These are phyloP conservation scores for Ophthalmolycus amberensis DNA, from an alignment of 2,113 vertebrate genomes.

Conservation along the genomic window DNA sequence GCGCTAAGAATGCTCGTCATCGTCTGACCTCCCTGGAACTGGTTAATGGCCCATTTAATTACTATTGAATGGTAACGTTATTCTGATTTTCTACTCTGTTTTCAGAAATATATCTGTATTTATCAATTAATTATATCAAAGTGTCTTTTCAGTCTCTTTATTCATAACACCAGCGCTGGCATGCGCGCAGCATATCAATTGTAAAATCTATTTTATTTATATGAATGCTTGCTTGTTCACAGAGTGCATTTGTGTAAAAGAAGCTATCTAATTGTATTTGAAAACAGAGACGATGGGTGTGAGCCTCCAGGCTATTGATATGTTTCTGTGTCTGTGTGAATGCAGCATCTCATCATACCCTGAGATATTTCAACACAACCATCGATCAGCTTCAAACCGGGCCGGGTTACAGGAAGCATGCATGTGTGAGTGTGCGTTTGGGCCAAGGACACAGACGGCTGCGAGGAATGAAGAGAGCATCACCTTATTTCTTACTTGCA, in stretches of 20 bases:
- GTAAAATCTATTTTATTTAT: conserved; percentile 57
- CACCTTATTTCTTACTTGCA: conserved; percentile 9
- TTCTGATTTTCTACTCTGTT: background rate
- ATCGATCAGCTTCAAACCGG: conserved; percentile 86
- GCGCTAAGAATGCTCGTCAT: background rate
- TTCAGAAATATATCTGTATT: background rate
- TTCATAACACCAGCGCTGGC: background rate
- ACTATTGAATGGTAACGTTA: background rate
- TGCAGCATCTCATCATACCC: conserved; percentile 87
- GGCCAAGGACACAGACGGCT: conserved; percentile 60
- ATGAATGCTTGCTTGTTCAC: conserved; percentile 49
- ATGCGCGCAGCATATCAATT: conserved; percentile 18
- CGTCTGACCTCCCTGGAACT: background rate
- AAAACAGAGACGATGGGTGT: conserved; percentile 88
- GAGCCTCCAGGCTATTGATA: conserved; percentile 86
- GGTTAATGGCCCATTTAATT: background rate
- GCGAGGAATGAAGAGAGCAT: conserved; percentile 30
- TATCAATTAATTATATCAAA: conserved; percentile 15
- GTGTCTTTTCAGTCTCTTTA: conserved; percentile 24
- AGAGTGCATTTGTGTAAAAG: conserved; percentile 65
- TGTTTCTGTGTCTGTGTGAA: conserved; percentile 86
- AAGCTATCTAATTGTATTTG: conserved; percentile 89
- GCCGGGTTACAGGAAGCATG: conserved; percentile 85
- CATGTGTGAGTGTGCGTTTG: conserved; percentile 37
- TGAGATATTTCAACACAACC: conserved; percentile 90